A percentile compares a stretch with the other conserved stretches of the same genome.
Evolutionary conservation across 1,140 invertebrate genomes (phyloP).

Genomic region (Brevipalpus yothersi): DNA sequence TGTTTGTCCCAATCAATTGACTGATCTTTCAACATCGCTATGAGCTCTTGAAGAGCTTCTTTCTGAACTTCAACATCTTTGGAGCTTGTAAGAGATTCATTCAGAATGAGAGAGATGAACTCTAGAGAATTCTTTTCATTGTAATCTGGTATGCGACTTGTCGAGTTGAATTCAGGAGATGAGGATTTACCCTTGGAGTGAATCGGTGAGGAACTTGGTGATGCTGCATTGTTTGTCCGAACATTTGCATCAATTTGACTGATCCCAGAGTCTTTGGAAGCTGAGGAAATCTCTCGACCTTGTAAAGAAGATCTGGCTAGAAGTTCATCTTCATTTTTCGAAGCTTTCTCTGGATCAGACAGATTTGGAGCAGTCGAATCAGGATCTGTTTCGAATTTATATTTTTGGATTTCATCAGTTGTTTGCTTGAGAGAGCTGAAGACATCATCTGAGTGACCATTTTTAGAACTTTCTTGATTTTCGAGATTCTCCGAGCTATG

Average conservation of each 20-base stretch:
- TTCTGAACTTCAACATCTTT: constrained; percentile 3
- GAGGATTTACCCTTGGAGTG: background rate
- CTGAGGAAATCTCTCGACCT: constrained; percentile 23
- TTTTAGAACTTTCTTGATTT: constrained; percentile 30
- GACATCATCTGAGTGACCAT: constrained; percentile 58
- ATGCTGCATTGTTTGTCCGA: background rate
- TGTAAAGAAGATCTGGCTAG: background rate
- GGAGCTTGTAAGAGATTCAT: background rate
- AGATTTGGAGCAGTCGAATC: background rate
- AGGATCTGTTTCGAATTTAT: constrained; percentile 28
- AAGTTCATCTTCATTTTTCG: background rate
- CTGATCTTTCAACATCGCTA: background rate
- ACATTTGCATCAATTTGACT: constrained; percentile 33
- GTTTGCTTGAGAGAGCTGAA: constrained; percentile 54
- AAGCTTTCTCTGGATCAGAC: background rate
- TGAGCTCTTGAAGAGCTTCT: background rate
- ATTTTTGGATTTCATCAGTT: constrained; percentile 76
- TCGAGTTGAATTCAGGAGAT: background rate
- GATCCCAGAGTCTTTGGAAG: constrained; percentile 66
- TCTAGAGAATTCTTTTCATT: background rate
- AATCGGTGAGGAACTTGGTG: background rate
- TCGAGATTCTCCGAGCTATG: constrained; percentile 10
- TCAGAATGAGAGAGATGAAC: background rate
- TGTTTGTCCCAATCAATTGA: background rate
- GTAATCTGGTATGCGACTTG: background rate